phyloP scores from a whole-genome alignment of 2,113 vertebrate species.

The Aspidoscelis tigris region DNA sequence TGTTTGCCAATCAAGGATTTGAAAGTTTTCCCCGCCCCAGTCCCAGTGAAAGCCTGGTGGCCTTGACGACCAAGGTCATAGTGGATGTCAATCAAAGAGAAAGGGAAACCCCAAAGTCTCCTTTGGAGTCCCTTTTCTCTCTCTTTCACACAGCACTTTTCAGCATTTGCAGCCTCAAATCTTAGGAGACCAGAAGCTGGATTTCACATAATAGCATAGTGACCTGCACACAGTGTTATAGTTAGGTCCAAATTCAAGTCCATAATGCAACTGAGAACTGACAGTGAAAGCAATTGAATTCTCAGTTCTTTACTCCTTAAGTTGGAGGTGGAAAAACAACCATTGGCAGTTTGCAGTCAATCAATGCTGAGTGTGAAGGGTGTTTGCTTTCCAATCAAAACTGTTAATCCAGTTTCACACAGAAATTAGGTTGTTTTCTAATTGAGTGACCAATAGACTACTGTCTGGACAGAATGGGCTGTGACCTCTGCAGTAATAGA shows the following conservation, averaged over 20 bases:
- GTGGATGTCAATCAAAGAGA: neutral
- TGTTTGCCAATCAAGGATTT: neutral
- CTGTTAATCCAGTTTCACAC: conserved; percentile 33
- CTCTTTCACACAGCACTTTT: neutral
- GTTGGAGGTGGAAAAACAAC: conserved; percentile 15
- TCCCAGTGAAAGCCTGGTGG: neutral
- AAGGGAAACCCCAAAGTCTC: neutral
- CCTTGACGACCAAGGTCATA: neutral
- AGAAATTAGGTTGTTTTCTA: conserved; percentile 14
- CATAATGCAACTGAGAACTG: conserved; percentile 45
- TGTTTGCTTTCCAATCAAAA: conserved; percentile 36
- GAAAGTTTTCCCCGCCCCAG: neutral
- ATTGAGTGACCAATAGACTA: neutral
- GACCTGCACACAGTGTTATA: conserved; percentile 44
- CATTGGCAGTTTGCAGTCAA: conserved; percentile 35
- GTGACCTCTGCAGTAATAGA: conserved; percentile 9
- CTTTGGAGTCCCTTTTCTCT: conserved; percentile 16
- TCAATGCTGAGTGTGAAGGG: neutral
- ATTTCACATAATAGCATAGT: conserved; percentile 39
- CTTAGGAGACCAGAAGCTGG: conserved; percentile 18
- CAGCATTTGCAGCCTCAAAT: conserved; percentile 29
- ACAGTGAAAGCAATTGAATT: conserved; percentile 43
- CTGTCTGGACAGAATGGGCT: neutral
- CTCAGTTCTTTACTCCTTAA: conserved; percentile 33
- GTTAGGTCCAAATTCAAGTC: conserved; percentile 40